A percentile compares a stretch with the other conserved stretches of the same genome.
phyloP scores from a whole-genome alignment of 2,797 vertebrate genomes.

The Melanogrammus aeglefinus region DNA sequence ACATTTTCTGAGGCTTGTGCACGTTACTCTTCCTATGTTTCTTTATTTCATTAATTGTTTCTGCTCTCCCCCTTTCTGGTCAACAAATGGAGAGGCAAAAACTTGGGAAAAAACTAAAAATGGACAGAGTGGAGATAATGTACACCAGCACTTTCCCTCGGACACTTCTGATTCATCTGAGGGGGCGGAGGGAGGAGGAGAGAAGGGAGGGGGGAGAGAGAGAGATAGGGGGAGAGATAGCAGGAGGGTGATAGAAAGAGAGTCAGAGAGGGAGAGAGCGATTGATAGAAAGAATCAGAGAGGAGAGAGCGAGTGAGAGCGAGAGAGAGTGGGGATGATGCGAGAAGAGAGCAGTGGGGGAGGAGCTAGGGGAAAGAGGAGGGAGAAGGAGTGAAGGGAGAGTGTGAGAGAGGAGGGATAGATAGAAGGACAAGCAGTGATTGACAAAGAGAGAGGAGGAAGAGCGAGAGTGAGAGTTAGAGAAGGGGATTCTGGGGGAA shows the following conservation, averaged over 20 bases:
- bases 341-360: neutral
- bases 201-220: conserved; percentile 2
- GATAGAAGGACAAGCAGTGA: too few relatives aligned
- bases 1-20: conserved; percentile 56
- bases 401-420: too few relatives aligned
- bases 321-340: neutral
- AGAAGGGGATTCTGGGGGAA: too few relatives aligned
- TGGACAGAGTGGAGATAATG: conserved; percentile 67
- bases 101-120: conserved; percentile 56
- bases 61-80: conserved; percentile 25
- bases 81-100: conserved; percentile 71
- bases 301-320: neutral
- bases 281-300: neutral
- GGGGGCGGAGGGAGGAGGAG: conserved; percentile 13
- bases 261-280: neutral
- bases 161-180: conserved; percentile 55
- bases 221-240: conserved; percentile 8
- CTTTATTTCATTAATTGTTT: neutral
- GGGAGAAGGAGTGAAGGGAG: too few relatives aligned
- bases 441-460: too few relatives aligned
- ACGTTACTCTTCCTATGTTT: conserved; percentile 50
- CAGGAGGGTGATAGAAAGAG: conserved; percentile 3
- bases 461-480: neutral
- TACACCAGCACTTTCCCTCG: conserved; percentile 51
- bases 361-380: neutral